Evolutionary conservation across 2,888 invertebrate genomes (phyloP), one percentile per base, ranked within the genome.

Genomic region (Xylophagus ater): DNA sequence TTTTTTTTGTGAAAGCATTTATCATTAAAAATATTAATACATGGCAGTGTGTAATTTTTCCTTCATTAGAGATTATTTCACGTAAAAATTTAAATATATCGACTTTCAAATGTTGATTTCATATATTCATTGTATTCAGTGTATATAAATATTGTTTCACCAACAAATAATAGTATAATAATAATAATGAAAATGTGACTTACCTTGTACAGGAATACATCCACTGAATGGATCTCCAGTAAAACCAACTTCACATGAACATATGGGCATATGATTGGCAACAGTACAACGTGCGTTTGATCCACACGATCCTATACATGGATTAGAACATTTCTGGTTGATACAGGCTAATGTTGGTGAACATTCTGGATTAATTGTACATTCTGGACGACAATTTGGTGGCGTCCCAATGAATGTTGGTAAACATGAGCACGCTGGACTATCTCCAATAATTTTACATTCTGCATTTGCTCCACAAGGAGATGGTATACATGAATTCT

Each of bases 231-330:
- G 79, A 64, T 88, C 82, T 44, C 88, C 88, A 43, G 75, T 74
- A 59, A 75, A 86, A 47, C 86, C 86, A 56, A 76, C 75, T 50
- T 80, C 77, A 58, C 88, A 89, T 45, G 77, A 77, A 54, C 86
- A 87, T 45, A 81, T 71, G 21, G 84, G 76, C 54, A 72, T 73
- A 57, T 89, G 89, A 61, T 84, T 83, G 14, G 72, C 66, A 15
- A 76, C 73, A 23, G 63, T 58, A 57, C 75, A 71, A 50, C 62
- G 66, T 41, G 77, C 69, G 51, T 72, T 69, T 57, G 62, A 60
- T 47, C 77, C 74, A 54, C 77, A 79, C 2, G 76, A 72, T 12
- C 77, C 76, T 28, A 68, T 68, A 48, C 78, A 80, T 5, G 78
- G 78, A 57, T 77, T 73, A 47, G 60, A 60, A 53, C 78, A 78